Conservation (phyloP, 2,113 vertebrate species). For the Perognathus longimembris region DNA sequence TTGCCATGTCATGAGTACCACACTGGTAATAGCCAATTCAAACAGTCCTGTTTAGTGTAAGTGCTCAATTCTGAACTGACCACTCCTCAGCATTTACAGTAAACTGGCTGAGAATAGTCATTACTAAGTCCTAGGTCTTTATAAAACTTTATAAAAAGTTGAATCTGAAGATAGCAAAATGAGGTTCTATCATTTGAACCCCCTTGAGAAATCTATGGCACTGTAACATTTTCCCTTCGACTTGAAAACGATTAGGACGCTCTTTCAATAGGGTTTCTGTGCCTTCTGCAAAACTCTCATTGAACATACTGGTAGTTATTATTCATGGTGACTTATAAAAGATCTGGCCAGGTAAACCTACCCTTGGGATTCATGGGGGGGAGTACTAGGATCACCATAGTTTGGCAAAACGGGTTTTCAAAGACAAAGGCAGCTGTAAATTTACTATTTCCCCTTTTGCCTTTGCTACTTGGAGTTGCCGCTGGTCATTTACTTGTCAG, state of each 20-base stretch:
- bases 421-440: not conserved
- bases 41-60: not conserved
- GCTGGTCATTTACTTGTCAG: not conserved
- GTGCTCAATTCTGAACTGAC: not conserved
- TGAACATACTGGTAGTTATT: not conserved
- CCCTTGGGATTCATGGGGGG: not conserved
- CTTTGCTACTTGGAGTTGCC: conserved; percentile 2
- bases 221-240: not conserved
- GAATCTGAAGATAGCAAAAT: not conserved
- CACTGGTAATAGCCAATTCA: not conserved
- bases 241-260: not conserved
- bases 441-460: not conserved
- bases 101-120: conserved; percentile 2
- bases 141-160: too few relatives aligned
- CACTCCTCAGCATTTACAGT: conserved; percentile 4
- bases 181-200: not conserved
- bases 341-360: not conserved
- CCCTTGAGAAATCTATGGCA: not conserved
- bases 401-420: conserved; percentile 21
- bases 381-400: not conserved
- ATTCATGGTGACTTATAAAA: conserved; percentile 18
- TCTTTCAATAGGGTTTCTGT: not conserved
- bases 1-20: not conserved
- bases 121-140: conserved; percentile 20
- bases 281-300: not conserved